Base-by-base conservation (phyloP, 2,797 vertebrate genomes). In the Enteromius unitaeniatus region DNA sequence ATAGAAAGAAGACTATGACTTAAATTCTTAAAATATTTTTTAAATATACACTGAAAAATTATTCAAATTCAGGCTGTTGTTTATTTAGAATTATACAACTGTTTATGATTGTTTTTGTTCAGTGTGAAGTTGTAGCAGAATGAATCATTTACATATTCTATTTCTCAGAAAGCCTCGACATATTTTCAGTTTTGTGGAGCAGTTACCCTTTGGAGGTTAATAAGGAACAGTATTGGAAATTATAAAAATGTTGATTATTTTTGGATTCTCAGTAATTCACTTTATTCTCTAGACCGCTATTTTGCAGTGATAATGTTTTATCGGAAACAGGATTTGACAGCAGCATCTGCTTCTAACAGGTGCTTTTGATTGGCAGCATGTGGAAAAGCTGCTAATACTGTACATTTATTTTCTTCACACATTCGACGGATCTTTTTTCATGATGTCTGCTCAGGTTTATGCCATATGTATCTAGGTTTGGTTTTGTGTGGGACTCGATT, bases 81-180 rank as follows among this genome's bases (percentile, higher is more conserved):
- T 62, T 62, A 28, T 62, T 62, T 14, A 60, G 14, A 11, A 62
- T 62, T 28, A 62, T 28, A 6, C 6, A 26, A 26, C 11, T 5
- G 21, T 26, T 26, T 14, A 5, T 60, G 58, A 1, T 60, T 60
- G 26, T 26, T 60, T 26, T 26, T 60, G 23, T 60, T 60, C 11
- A 60, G 11, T 14, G 11, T 14, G 1, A 4, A 62, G 5, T 62
- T 15, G 14, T 28, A 28, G 2, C n/a, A 62, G 68, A 72, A 81
- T 45, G 6, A 73, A n/a, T 73, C 26, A 81, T 81, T 81, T 73
- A 15, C 79, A 73, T 81, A 81, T 47, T 81, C 23, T 45, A 2
- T 53, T 79, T 53, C 21, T n/a, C 31, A 53, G 31, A 53, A 79
- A 68, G 47, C 64, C 64, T 23, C 21, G 13, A 21, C 1, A 2